Conservation (phyloP, 2,113 vertebrate genomes). For the Spea multiplicata region DNA sequence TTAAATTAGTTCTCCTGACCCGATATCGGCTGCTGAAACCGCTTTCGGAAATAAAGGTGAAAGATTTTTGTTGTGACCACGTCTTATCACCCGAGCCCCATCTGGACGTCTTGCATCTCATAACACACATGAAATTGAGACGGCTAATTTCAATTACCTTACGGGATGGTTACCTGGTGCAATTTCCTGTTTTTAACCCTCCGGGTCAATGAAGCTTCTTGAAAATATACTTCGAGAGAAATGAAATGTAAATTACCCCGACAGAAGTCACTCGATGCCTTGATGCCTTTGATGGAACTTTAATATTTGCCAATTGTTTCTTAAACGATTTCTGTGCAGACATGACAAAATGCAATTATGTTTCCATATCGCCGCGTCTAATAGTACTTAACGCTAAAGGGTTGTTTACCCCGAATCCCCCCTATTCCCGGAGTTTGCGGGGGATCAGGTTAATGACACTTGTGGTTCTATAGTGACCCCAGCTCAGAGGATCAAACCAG, state of each 20-base stretch:
- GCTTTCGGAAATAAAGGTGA: not conserved
- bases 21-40: not conserved
- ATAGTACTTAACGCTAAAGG: too few species aligned
- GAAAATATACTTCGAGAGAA: not conserved
- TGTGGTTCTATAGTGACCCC: too few species aligned
- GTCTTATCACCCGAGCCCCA: not conserved
- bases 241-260: slow-evolving; percentile 3
- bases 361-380: too few species aligned
- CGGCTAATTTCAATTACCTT: slow-evolving; percentile 57
- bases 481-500: too few species aligned
- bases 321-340: not conserved
- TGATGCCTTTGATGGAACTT: not conserved
- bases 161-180: slow-evolving; percentile 17
- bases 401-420: too few species aligned
- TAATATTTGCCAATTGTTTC: not conserved
- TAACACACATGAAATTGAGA: slow-evolving; percentile 52
- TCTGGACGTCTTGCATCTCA: slow-evolving; percentile 49
- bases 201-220: not conserved
- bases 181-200: not conserved
- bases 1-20: slow-evolving; percentile 2
- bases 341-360: not conserved
- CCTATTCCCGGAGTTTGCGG: too few species aligned
- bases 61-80: not conserved
- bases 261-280: not conserved
- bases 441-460: too few species aligned